Base-by-base conservation (phyloP, 2,888 invertebrate species). In the Tubulanus polymorphus region DNA sequence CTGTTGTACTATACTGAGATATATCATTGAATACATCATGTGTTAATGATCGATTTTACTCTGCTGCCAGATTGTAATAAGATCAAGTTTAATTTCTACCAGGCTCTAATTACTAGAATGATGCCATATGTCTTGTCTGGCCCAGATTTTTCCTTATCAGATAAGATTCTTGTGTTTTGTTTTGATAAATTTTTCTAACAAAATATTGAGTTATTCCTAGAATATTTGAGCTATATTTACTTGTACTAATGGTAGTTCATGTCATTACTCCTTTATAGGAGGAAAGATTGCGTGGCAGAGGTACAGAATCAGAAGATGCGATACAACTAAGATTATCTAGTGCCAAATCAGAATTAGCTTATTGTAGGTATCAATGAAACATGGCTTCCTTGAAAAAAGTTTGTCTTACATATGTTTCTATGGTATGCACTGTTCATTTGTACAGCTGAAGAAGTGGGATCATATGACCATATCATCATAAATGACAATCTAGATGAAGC, bases 261-360 rank as follows among this genome's bases (percentile, higher is more conserved):
- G 20, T 32, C 27, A 30, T 37, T 53, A 27, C 37, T 50, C 53
- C 37, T n/a, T 66, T 63, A 10, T 55, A 77, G 80, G 79, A 79
- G 63, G 53, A 75, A 56, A 69, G 84, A 30, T 70, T 84, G 27
- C 63, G 87, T 20, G 84, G 82, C 2, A 85, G 99, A 54, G 89
- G 91, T 59, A 94, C 96, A 0, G 99, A 99, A 81, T 88, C 88
- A 1, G 91, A 92, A 66, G 93, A 94, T 51, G 87, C 89, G 54
- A 78, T 99, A 48, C 80, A 83, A 59, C 87, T 86, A 66, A 85
- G 99, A 61, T 82, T 99, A 46, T 82, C 85, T 20, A 86, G 86
- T 35, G 95, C 95, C 0, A 80, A 83, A 65, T 82, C 83, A 55
- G 97, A 97, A 81, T 85, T 97, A 53, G 85, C 87, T 71, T 96